These are phyloP conservation scores for Amniataba percoides DNA, from an alignment of 2,797 vertebrate species.

Conservation along the genomic window DNA sequence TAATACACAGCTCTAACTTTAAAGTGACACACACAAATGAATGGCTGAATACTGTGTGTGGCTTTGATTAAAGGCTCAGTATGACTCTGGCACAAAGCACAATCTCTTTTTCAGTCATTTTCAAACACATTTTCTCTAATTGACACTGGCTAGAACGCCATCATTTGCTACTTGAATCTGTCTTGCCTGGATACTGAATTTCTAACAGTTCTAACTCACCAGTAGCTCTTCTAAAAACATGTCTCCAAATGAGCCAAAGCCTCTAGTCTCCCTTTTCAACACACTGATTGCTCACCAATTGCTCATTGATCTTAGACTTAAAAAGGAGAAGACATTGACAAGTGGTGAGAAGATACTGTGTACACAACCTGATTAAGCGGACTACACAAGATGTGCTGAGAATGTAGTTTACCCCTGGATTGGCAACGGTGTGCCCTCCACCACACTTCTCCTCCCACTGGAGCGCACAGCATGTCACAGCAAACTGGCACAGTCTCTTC, in stretches of 20 bases:
- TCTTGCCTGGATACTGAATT: slow-evolving; percentile 2
- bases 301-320: neutral
- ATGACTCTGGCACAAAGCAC: neutral
- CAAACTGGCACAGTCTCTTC: neutral
- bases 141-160: neutral
- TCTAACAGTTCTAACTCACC: neutral
- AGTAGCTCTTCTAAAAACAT: neutral
- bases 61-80: neutral
- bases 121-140: slow-evolving; percentile 2
- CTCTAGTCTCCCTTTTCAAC: neutral
- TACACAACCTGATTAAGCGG: neutral
- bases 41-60: neutral
- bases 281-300: neutral
- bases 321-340: neutral
- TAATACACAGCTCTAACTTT: slow-evolving; percentile 27
- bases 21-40: slow-evolving; percentile 19
- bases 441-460: too few species aligned
- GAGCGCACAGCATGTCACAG: too few species aligned
- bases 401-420: too few species aligned
- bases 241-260: neutral
- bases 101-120: neutral
- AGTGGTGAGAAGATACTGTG: neutral
- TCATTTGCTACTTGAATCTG: neutral
- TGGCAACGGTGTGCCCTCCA: too few species aligned
- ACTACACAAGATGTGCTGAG: too few species aligned